phyloP scores from a whole-genome alignment of 2,888 invertebrate species.

The Amiota mariae region DNA sequence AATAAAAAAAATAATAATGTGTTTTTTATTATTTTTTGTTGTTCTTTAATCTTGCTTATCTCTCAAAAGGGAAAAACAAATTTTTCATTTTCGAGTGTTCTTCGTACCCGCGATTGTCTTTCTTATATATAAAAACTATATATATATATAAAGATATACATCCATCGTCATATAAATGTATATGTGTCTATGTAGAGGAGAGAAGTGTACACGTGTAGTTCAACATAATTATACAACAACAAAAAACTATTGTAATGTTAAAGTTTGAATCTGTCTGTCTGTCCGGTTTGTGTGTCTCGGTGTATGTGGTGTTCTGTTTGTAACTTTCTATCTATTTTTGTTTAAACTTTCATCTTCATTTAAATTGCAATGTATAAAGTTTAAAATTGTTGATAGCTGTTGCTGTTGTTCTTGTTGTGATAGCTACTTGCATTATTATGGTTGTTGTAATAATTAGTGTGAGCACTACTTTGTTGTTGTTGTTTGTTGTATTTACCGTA shows the following conservation, averaged over 20 bases:
- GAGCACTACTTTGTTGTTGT: slow-evolving; percentile 70
- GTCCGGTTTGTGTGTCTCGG: slow-evolving; percentile 31
- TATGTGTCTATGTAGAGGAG: too few relatives aligned
- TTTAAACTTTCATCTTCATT: slow-evolving; percentile 18
- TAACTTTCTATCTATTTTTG: slow-evolving; percentile 35
- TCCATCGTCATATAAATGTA: too few relatives aligned
- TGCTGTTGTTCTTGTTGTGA: slow-evolving; percentile 73
- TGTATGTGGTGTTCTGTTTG: slow-evolving; percentile 1
- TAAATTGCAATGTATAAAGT: slow-evolving; percentile 36
- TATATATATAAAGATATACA: too few relatives aligned
- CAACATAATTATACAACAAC: slow-evolving; percentile 38
- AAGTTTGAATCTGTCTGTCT: too few relatives aligned
- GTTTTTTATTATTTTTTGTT: not conserved
- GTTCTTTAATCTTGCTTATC: not conserved
- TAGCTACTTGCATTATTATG: slow-evolving; percentile 68
- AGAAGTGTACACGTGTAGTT: slow-evolving; percentile 14
- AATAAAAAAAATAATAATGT: slow-evolving; percentile 20
- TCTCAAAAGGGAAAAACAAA: slow-evolving; percentile 14
- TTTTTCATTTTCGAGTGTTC: slow-evolving; percentile 45
- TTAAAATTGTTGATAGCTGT: slow-evolving; percentile 70
- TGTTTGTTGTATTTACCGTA: slow-evolving; percentile 73
- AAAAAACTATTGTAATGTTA: slow-evolving; percentile 24
- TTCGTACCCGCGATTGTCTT: slow-evolving; percentile 26
- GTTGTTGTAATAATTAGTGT: slow-evolving; percentile 71
- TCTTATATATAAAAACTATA: too few relatives aligned